phyloP scores from a whole-genome alignment of 2,888 invertebrate genomes.

The Linnaemya tessellans region DNA sequence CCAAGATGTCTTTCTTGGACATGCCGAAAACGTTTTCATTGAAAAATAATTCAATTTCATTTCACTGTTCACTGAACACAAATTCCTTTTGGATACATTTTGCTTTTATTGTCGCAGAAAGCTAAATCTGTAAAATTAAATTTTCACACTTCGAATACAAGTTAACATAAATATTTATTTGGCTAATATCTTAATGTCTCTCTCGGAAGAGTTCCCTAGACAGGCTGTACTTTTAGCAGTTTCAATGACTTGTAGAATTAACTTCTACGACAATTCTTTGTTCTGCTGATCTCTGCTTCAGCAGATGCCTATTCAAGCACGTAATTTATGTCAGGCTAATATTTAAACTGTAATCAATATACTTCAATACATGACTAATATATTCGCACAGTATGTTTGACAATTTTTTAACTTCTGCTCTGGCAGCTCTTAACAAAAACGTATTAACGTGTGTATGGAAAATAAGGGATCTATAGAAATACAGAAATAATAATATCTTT shows the following conservation, averaged over 20 bases:
- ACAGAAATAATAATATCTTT: constrained; percentile 31
- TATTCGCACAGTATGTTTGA: not conserved
- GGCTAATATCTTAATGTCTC: not conserved
- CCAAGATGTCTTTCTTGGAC: too few relatives aligned
- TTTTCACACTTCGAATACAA: too few relatives aligned
- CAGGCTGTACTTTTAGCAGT: not conserved
- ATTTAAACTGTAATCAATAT: constrained; percentile 81
- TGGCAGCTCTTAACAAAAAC: constrained; percentile 8
- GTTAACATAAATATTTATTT: not conserved
- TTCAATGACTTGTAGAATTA: constrained; percentile 4
- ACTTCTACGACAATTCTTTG: not conserved
- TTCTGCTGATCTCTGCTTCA: constrained; percentile 73
- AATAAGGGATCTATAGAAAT: not conserved
- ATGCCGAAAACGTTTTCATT: too few relatives aligned
- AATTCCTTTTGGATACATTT: too few relatives aligned
- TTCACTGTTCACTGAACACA: too few relatives aligned
- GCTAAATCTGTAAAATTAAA: too few relatives aligned
- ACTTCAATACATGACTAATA: constrained; percentile 50
- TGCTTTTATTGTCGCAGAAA: too few relatives aligned
- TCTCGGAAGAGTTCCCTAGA: constrained; percentile 1
- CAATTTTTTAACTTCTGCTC: not conserved
- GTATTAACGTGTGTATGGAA: constrained; percentile 17
- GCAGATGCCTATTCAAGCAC: constrained; percentile 79
- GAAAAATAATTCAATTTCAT: too few relatives aligned
- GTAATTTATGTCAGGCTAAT: constrained; percentile 82